Percentiles rank a stretch among this genome's conserved stretches.
Conservation (phyloP, 1,140 invertebrate genomes). For the Macrotrachela quadricornifera region DNA sequence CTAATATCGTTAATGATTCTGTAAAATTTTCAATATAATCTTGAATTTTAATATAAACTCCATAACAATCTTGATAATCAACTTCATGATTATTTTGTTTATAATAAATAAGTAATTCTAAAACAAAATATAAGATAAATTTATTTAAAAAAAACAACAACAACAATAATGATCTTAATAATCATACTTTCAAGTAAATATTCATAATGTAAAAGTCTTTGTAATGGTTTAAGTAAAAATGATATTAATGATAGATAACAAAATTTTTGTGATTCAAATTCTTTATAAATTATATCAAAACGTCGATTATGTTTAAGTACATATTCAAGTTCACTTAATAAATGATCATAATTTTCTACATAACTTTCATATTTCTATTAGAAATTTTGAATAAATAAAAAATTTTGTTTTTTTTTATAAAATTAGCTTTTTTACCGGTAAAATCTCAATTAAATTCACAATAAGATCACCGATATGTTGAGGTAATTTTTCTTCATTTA, state of each 20-base stretch:
- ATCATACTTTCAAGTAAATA: conserved; percentile 56
- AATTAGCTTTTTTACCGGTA: background rate
- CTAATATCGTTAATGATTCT: background rate
- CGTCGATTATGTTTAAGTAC: conserved; percentile 45
- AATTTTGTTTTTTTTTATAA: too few relatives aligned
- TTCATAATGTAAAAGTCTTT: conserved; percentile 64
- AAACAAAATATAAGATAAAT: too few relatives aligned
- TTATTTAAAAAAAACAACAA: too few relatives aligned
- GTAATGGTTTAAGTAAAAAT: conserved; percentile 65
- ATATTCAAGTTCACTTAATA: conserved; percentile 50
- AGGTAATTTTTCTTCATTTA: conserved; percentile 30
- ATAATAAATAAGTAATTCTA: too few relatives aligned
- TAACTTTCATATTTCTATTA: conserved; percentile 55
- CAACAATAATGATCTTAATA: too few relatives aligned
- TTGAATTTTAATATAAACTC: background rate
- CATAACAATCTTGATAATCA: conserved; percentile 1
- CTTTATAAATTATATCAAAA: conserved; percentile 55
- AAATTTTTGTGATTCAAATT: conserved; percentile 58
- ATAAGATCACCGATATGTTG: conserved; percentile 5
- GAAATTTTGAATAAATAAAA: conserved; percentile 10
- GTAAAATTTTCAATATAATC: background rate
- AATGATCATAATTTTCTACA: conserved; percentile 48
- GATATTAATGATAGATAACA: conserved; percentile 52
- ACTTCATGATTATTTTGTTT: too few relatives aligned
- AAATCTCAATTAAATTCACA: background rate